Conservation (phyloP, 2,113 vertebrate species). For the Festucalex cinctus region DNA sequence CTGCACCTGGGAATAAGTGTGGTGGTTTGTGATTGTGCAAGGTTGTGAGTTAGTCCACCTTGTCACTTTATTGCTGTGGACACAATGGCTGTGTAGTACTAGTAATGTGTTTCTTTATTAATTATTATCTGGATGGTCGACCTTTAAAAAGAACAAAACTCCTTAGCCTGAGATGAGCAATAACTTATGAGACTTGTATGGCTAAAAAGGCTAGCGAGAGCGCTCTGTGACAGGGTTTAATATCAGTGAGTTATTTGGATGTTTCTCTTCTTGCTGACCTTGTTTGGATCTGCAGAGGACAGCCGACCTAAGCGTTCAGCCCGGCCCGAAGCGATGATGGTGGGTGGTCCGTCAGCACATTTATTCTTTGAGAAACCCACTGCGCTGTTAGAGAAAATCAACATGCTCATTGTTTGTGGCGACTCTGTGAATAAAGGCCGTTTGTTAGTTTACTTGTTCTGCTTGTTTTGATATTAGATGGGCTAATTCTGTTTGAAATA, state of each 20-base stretch:
- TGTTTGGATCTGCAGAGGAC: constrained; percentile 41
- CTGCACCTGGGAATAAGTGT: constrained; percentile 41
- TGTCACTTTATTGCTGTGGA: constrained; percentile 34
- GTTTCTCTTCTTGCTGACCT: constrained; percentile 44
- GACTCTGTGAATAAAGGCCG: constrained; percentile 41
- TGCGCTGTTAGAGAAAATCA: constrained; percentile 43
- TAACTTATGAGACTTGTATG: constrained; percentile 3
- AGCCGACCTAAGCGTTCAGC: constrained; percentile 44
- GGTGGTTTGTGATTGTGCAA: constrained; percentile 34
- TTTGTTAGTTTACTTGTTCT: constrained; percentile 28
- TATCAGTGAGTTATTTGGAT: constrained; percentile 27
- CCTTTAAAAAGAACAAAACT: neutral
- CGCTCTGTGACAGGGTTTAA: constrained; percentile 23
- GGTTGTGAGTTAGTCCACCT: constrained; percentile 32
- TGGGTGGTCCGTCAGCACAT: constrained; percentile 64
- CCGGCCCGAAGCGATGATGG: constrained; percentile 47
- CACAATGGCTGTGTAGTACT: constrained; percentile 4
- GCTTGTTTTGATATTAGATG: neutral
- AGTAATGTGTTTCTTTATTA: constrained; percentile 7
- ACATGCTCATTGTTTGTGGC: constrained; percentile 56
- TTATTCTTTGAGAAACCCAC: constrained; percentile 50
- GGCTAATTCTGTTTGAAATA: neutral
- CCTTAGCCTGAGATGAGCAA: neutral
- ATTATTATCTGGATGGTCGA: constrained; percentile 16
- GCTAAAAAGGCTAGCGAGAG: constrained; percentile 7